These are phyloP conservation scores for Microtus richardsoni DNA, from an alignment of 2,113 vertebrate genomes.

Conservation along the genomic window DNA sequence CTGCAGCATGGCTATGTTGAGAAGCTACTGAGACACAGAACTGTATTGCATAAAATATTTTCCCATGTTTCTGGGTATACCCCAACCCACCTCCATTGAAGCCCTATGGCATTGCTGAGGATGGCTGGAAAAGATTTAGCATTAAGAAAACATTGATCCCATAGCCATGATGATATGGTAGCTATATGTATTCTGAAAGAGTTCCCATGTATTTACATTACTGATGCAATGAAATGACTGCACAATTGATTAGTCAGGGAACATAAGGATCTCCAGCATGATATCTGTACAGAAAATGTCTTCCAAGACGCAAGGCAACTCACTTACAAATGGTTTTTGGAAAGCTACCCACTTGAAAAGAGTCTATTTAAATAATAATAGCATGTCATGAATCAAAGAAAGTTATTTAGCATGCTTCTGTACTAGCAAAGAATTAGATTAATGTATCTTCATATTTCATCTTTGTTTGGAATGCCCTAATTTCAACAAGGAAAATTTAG, in stretches of 20 bases:
- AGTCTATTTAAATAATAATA: constrained; percentile 43
- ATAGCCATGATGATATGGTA: background rate
- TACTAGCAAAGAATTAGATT: constrained; percentile 7
- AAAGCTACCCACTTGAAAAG: constrained; percentile 42
- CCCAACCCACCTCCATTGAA: background rate
- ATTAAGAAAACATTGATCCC: background rate
- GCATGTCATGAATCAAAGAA: constrained; percentile 39
- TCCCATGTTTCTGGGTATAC: background rate
- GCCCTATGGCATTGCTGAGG: background rate
- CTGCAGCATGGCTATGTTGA: background rate
- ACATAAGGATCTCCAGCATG: constrained; percentile 21
- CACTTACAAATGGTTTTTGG: constrained; percentile 60
- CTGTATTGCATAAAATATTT: background rate
- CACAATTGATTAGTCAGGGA: constrained; percentile 37
- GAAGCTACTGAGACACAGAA: background rate
- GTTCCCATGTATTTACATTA: background rate
- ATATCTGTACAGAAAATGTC: constrained; percentile 39
- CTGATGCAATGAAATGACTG: background rate
- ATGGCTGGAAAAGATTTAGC: background rate
- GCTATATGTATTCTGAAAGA: constrained; percentile 26
- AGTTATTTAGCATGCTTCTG: constrained; percentile 36
- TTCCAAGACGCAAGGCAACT: constrained; percentile 44
- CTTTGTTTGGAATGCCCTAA: constrained; percentile 40
- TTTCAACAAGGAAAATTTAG: background rate
- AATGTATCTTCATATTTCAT: constrained; percentile 17